phyloP scores from a whole-genome alignment of 2,797 vertebrate genomes.

The Microctenopoma lineatum region DNA sequence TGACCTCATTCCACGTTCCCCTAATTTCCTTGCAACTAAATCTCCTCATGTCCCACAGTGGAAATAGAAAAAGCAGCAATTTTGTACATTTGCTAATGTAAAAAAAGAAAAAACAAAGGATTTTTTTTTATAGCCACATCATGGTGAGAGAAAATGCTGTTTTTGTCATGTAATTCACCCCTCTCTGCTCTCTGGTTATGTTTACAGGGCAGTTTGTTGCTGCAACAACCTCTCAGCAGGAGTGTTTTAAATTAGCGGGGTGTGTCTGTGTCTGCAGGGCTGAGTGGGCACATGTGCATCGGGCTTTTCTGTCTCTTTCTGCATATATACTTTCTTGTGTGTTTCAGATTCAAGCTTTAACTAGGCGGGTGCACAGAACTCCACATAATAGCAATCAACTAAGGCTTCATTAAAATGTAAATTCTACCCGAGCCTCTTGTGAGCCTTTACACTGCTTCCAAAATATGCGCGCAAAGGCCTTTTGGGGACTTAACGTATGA shows the following conservation, averaged over 20 bases:
- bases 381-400: constrained; percentile 70
- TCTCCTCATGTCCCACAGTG: constrained; percentile 11
- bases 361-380: constrained; percentile 51
- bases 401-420: constrained; percentile 81
- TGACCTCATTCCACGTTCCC: constrained; percentile 6
- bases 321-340: constrained; percentile 28
- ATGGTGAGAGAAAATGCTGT: constrained; percentile 28
- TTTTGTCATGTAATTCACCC: constrained; percentile 48
- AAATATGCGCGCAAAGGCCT: constrained; percentile 69
- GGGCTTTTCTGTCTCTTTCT: constrained; percentile 1
- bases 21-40: constrained; percentile 7
- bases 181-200: constrained; percentile 45
- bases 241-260: constrained; percentile 55
- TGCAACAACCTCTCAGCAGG: constrained; percentile 64
- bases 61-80: constrained; percentile 18
- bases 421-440: constrained; percentile 69
- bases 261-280: constrained; percentile 30
- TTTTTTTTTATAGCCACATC: constrained; percentile 21
- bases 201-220: constrained; percentile 69
- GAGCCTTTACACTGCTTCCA: constrained; percentile 72
- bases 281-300: constrained; percentile 28
- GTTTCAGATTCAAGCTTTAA: constrained; percentile 43
- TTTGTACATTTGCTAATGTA: constrained; percentile 41
- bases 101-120: constrained; percentile 38
- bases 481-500: constrained; percentile 71